Evolutionary conservation across 2,113 vertebrate species (phyloP).

Genomic region (Nycticorax nycticorax): DNA sequence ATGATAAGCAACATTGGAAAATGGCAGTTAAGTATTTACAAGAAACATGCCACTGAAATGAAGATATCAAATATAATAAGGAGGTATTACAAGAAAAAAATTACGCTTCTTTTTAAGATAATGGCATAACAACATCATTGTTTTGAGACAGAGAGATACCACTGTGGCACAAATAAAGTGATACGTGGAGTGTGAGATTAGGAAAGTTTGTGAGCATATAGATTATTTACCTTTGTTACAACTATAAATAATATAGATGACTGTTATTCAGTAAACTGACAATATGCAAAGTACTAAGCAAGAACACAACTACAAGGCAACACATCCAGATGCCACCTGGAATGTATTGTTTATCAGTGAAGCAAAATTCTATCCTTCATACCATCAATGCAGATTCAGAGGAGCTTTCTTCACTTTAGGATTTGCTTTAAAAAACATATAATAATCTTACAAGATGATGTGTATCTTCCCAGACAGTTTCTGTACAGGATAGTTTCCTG

Average conservation of each 20-base stretch:
- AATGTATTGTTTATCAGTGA: not conserved
- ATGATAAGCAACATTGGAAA: conserved; percentile 38
- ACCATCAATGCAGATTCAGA: not conserved
- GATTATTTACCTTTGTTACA: not conserved
- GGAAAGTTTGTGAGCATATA: not conserved
- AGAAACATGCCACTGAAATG: not conserved
- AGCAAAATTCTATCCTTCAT: not conserved
- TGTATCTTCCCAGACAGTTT: not conserved
- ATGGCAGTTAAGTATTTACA: not conserved
- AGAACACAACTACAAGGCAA: not conserved
- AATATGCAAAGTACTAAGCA: not conserved
- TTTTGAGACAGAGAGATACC: not conserved
- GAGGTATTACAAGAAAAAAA: not conserved
- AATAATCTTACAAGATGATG: not conserved
- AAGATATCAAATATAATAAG: not conserved
- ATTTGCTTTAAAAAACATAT: not conserved
- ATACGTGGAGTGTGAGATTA: not conserved
- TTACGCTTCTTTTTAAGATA: not conserved
- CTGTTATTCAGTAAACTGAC: not conserved
- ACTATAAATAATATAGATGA: not conserved
- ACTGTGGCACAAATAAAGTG: not conserved
- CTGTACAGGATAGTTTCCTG: not conserved
- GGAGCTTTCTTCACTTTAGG: not conserved
- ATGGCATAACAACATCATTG: not conserved
- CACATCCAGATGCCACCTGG: not conserved